phyloP scores from a whole-genome alignment of 1,140 invertebrate species.

The Drosophila dunni region DNA sequence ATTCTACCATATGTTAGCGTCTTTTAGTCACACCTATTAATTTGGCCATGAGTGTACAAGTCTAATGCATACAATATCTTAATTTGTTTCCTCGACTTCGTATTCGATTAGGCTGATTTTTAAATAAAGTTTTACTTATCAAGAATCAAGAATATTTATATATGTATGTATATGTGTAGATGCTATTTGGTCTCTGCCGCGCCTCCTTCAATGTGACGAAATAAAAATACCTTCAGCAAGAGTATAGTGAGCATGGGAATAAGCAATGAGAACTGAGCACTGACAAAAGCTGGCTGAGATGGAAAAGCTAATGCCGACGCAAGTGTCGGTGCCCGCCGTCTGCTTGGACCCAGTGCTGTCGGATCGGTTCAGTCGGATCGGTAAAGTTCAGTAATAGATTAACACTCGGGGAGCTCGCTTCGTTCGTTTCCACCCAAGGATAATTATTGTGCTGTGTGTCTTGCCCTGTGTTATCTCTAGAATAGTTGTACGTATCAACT shows the following conservation, averaged over 20 bases:
- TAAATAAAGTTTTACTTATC: too few species aligned
- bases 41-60: too few species aligned
- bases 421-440: slow-evolving; percentile 62
- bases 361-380: slow-evolving; percentile 30
- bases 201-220: too few species aligned
- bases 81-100: too few species aligned
- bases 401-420: slow-evolving; percentile 77
- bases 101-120: too few species aligned
- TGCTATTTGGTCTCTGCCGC: too few species aligned
- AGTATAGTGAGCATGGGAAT: background rate
- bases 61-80: too few species aligned
- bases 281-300: background rate
- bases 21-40: too few species aligned
- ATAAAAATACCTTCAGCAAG: background rate
- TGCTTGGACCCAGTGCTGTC: slow-evolving; percentile 16
- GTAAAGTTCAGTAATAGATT: slow-evolving; percentile 68
- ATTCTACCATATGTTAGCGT: too few species aligned
- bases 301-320: background rate
- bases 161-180: too few species aligned
- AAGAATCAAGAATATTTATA: too few species aligned
- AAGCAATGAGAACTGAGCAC: background rate
- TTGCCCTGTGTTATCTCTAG: slow-evolving; percentile 65
- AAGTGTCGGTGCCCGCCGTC: background rate
- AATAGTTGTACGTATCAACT: slow-evolving; percentile 69
- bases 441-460: slow-evolving; percentile 50